phyloP scores from a whole-genome alignment of 2,888 invertebrate species.

The Nomada fucata region DNA sequence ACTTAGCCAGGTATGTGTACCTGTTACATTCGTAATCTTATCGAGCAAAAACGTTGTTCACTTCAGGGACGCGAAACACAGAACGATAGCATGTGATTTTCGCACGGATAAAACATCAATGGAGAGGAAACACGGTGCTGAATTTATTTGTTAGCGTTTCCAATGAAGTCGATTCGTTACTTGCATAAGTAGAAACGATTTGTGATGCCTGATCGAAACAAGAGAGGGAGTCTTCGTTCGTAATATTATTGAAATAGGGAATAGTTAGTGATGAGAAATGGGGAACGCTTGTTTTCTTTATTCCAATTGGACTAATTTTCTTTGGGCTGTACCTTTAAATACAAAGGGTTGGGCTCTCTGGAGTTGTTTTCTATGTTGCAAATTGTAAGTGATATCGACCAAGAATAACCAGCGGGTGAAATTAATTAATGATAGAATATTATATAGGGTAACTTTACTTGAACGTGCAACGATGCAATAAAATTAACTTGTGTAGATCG shows the following conservation, averaged over 20 bases:
- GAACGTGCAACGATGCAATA: no score
- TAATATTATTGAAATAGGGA: no score
- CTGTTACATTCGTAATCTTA: slow-evolving; percentile 10
- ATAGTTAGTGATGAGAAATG: neutral
- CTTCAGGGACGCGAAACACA: slow-evolving; percentile 46
- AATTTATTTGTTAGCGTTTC: slow-evolving; percentile 26
- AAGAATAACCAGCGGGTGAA: no score
- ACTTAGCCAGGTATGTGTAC: slow-evolving; percentile 87
- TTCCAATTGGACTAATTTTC: no score
- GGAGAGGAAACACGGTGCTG: slow-evolving; percentile 23
- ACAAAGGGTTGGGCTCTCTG: no score
- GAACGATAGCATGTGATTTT: slow-evolving; percentile 60
- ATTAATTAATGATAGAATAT: no score
- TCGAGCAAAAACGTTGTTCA: slow-evolving; percentile 38
- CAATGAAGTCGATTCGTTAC: slow-evolving; percentile 7
- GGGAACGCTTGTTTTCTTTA: neutral
- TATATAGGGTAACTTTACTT: no score
- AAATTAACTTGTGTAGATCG: no score
- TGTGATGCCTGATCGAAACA: neutral
- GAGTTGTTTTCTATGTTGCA: no score
- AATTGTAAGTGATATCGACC: no score
- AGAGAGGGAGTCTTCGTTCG: no score
- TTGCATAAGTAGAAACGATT: slow-evolving; percentile 12
- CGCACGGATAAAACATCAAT: slow-evolving; percentile 60
- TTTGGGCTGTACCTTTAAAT: no score